Percentiles rank a stretch among this genome's conserved stretches.
phyloP scores from a whole-genome alignment of 1,140 invertebrate species.

The Heliconius himera region DNA sequence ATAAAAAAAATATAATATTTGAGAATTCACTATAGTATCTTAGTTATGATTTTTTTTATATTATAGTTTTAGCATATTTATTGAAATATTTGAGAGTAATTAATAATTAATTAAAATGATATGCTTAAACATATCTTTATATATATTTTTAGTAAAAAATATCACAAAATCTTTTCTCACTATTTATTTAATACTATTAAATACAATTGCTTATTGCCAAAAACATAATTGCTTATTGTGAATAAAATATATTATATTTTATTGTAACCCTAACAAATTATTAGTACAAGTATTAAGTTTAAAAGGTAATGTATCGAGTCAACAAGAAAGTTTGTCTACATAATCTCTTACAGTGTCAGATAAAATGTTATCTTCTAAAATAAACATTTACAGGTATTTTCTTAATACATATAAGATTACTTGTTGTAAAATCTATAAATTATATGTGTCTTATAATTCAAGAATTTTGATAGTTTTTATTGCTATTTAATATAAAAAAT shows the following conservation, averaged over 20 bases:
- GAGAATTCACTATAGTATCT: too few relatives aligned
- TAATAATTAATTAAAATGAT: too few relatives aligned
- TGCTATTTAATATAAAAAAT: background rate
- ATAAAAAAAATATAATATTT: too few relatives aligned
- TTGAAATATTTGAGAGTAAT: too few relatives aligned
- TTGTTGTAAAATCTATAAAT: background rate
- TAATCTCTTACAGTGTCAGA: slow-evolving; percentile 27
- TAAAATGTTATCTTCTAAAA: slow-evolving; percentile 30
- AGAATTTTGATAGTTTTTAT: background rate
- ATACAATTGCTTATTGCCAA: too few relatives aligned
- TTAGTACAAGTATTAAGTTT: background rate
- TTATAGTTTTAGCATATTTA: too few relatives aligned
- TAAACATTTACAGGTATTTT: slow-evolving; percentile 27
- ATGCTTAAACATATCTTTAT: too few relatives aligned
- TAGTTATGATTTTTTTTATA: too few relatives aligned
- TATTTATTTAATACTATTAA: too few relatives aligned
- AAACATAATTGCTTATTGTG: too few relatives aligned
- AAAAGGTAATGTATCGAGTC: background rate
- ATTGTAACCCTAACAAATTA: background rate
- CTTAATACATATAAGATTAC: background rate
- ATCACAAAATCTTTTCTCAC: too few relatives aligned
- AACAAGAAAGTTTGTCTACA: slow-evolving; percentile 19
- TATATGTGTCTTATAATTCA: background rate
- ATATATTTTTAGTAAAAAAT: too few relatives aligned
- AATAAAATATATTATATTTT: background rate